A percentile compares a stretch with the other conserved stretches of the same genome.
These are phyloP conservation scores for Schrankia costaestrigalis DNA, from an alignment of 2,888 invertebrate genomes.

Conservation along the genomic window DNA sequence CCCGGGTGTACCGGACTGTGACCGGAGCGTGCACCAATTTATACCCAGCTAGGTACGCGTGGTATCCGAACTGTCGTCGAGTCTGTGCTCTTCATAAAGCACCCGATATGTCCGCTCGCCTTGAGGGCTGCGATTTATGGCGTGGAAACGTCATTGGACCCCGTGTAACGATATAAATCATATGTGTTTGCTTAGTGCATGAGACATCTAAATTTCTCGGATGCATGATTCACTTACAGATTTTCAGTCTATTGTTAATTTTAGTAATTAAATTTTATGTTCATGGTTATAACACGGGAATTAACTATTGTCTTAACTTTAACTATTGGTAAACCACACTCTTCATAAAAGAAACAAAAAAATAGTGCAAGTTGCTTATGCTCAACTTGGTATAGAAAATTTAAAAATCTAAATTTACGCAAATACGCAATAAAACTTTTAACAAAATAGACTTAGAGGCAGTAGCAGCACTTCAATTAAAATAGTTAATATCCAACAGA, in stretches of 20 bases:
- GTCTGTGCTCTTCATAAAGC: conserved; percentile 70
- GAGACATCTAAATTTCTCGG: conserved; percentile 56
- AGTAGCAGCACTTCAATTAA: too few species aligned
- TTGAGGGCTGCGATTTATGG: conserved; percentile 78
- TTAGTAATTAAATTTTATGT: background rate
- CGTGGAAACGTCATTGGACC: conserved; percentile 75
- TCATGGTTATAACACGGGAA: background rate
- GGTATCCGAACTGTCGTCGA: conserved; percentile 64
- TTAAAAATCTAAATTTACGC: too few species aligned
- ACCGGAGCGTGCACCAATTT: conserved; percentile 44
- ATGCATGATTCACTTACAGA: conserved; percentile 43
- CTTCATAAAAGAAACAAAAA: too few species aligned
- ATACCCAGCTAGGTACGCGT: conserved; percentile 39
- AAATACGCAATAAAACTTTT: too few species aligned
- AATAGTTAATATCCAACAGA: too few species aligned
- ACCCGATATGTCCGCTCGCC: conserved; percentile 71
- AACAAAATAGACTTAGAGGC: too few species aligned
- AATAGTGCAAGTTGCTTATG: too few species aligned
- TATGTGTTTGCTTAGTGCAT: conserved; percentile 65
- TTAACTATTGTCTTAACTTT: too few species aligned
- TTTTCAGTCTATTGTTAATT: conserved; percentile 8
- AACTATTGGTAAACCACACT: too few species aligned
- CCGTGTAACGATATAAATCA: conserved; percentile 74
- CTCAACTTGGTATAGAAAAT: too few species aligned
- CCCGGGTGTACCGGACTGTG: conserved; percentile 51